A percentile compares a stretch with the other conserved stretches of the same genome.
These are phyloP conservation scores for Halcyon smyrnensis DNA, from an alignment of 2,797 vertebrate genomes.

Conservation along the genomic window DNA sequence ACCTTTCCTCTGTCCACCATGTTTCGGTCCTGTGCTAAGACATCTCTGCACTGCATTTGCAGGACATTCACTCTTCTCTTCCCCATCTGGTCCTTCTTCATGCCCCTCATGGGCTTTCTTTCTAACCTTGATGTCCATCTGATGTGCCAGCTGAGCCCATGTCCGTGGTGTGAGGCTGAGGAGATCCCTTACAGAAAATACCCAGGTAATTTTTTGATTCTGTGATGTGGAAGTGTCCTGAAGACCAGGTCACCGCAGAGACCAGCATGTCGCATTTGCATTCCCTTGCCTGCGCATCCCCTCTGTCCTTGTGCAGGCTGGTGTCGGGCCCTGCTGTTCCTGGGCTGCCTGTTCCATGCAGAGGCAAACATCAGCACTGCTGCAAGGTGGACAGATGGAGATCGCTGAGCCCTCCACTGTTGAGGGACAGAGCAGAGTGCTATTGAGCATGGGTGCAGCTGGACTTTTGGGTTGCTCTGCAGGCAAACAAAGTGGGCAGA, in stretches of 20 bases:
- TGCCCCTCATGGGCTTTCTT: neutral
- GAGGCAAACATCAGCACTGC: neutral
- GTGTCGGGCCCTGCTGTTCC: neutral
- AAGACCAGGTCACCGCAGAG: neutral
- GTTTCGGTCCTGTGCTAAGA: neutral
- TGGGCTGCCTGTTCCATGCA: neutral
- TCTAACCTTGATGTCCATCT: neutral
- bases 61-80: neutral
- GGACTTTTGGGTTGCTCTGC: neutral
- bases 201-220: neutral
- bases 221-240: neutral
- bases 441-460: accelerated
- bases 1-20: neutral
- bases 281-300: neutral
- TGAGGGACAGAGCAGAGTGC: neutral
- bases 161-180: neutral
- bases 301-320: neutral
- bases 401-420: neutral
- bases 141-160: neutral
- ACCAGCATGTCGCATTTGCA: accelerated
- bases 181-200: neutral
- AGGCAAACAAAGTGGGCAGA: neutral
- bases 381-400: neutral
- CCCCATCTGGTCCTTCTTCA: neutral
- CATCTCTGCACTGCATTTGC: neutral